Evolutionary conservation across 2,888 invertebrate species (phyloP).

Genomic region (Cyaniris semiargus): DNA sequence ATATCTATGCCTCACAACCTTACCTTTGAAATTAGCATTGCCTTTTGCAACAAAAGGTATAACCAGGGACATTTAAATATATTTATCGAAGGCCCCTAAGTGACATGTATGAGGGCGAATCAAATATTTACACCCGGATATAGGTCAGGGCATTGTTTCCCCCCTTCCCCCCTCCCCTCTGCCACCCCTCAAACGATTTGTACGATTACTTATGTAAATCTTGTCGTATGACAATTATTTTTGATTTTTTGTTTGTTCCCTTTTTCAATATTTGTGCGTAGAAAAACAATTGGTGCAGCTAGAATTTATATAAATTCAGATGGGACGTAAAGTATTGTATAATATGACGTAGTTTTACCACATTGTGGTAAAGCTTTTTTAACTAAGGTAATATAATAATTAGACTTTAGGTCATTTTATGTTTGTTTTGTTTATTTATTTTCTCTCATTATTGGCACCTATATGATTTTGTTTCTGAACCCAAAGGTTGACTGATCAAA

Average conservation of each 20-base stretch:
- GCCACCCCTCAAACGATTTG: not conserved
- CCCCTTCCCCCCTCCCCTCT: not conserved
- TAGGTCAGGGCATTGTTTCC: constrained; percentile 38
- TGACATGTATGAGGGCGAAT: constrained; percentile 38
- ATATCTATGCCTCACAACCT: too few relatives aligned
- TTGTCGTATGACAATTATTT: constrained; percentile 24
- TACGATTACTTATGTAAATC: constrained; percentile 23
- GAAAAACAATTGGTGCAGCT: not conserved
- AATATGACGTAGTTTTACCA: too few relatives aligned
- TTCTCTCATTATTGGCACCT: too few relatives aligned
- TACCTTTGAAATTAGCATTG: not conserved
- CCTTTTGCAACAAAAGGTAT: not conserved
- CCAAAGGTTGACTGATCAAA: too few relatives aligned
- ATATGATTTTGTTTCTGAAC: too few relatives aligned
- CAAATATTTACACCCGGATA: constrained; percentile 49
- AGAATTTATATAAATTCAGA: not conserved
- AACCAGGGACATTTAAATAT: not conserved
- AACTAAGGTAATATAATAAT: too few relatives aligned
- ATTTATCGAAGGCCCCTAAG: constrained; percentile 28
- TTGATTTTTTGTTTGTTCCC: not conserved
- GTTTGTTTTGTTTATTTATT: too few relatives aligned
- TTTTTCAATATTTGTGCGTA: not conserved
- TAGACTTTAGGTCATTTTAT: too few relatives aligned
- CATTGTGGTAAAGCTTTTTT: too few relatives aligned
- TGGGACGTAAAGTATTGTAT: not conserved